Evolutionary conservation across 2,797 vertebrate genomes (phyloP).

Genomic region (Poecilia gillii): DNA sequence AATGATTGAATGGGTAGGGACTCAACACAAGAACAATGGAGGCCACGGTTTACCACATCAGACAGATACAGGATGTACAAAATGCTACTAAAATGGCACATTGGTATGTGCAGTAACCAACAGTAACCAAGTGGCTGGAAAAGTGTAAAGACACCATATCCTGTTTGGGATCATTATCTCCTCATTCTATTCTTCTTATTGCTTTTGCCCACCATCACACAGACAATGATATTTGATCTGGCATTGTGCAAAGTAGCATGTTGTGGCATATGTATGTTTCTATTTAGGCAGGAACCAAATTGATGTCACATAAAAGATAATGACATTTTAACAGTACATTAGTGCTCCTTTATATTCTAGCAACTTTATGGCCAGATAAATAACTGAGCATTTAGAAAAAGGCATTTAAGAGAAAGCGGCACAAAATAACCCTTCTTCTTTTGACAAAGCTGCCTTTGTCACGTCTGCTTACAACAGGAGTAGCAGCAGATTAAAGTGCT

Average conservation of each 20-base stretch:
- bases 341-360: not conserved
- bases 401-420: slow-evolving; percentile 14
- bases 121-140: not conserved
- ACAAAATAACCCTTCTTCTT: slow-evolving; percentile 49
- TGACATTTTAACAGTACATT: too few species aligned
- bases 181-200: not conserved
- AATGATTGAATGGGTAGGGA: not conserved
- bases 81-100: not conserved
- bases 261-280: not conserved
- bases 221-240: not conserved
- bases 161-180: not conserved
- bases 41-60: not conserved
- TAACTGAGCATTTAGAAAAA: slow-evolving; percentile 10
- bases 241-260: not conserved
- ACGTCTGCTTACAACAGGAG: slow-evolving; percentile 73
- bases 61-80: not conserved
- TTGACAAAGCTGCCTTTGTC: slow-evolving; percentile 71
- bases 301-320: not conserved
- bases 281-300: not conserved
- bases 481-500: slow-evolving; percentile 78
- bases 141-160: not conserved
- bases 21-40: not conserved
- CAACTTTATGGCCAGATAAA: not conserved
- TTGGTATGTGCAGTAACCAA: not conserved
- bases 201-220: not conserved